Conservation (phyloP, 2,113 vertebrate species). For the Chinchilla lanigera region DNA sequence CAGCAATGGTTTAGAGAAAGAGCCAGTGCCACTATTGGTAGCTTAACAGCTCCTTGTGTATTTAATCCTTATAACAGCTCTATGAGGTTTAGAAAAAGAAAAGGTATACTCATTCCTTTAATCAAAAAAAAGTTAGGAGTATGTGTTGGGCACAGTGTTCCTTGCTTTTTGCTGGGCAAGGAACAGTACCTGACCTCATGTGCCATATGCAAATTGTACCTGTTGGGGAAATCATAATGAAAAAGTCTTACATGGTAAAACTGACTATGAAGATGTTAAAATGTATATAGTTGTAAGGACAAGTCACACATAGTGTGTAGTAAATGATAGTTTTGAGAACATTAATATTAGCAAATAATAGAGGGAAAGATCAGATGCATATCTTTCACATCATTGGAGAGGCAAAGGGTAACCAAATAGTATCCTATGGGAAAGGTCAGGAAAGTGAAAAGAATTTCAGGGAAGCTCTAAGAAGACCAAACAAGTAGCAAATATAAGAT, state of each 20-base stretch:
- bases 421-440: neutral
- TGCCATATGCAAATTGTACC: neutral
- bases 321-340: neutral
- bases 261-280: neutral
- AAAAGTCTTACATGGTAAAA: neutral
- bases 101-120: neutral
- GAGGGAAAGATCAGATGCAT: neutral
- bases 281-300: neutral
- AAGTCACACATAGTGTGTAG: neutral
- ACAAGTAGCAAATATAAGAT: neutral
- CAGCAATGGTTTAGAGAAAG: neutral
- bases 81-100: neutral
- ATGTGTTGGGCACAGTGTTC: fast-evolving
- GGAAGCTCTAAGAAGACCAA: neutral
- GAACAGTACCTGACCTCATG: neutral
- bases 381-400: neutral
- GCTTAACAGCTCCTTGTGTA: neutral
- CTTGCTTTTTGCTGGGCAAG: neutral
- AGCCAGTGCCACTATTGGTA: neutral
- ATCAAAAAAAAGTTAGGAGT: neutral
- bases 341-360: neutral
- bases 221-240: neutral
- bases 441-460: neutral
- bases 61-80: neutral
- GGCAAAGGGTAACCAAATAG: neutral